Conservation (phyloP, 2,888 invertebrate species). For the Microplitis manilae region DNA sequence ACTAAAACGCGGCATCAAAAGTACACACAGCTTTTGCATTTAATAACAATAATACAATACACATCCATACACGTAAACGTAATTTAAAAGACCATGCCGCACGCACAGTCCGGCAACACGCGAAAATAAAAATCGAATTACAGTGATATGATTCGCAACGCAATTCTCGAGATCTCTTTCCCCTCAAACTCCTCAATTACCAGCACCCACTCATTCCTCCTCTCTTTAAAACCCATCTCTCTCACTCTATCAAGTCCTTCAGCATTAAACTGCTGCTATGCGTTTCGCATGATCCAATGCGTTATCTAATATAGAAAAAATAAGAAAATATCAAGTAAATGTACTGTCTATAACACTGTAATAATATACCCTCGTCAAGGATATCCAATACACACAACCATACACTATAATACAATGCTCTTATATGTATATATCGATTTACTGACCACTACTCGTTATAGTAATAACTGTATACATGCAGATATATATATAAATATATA, state of each 20-base stretch:
- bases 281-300: conserved; percentile 1
- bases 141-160: conserved; percentile 13
- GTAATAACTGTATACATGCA: background rate
- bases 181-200: background rate
- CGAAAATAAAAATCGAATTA: conserved; percentile 34
- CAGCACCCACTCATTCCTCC: background rate
- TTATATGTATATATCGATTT: background rate
- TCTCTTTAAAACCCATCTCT: background rate
- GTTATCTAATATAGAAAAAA: background rate
- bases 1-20: conserved; percentile 9
- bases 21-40: conserved; percentile 53
- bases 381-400: background rate
- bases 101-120: conserved; percentile 39
- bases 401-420: background rate
- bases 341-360: background rate
- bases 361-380: background rate
- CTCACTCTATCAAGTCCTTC: background rate
- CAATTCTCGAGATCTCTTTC: background rate
- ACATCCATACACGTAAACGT: conserved; percentile 57
- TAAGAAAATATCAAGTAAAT: background rate
- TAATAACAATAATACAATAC: conserved; percentile 51
- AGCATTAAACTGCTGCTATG: background rate
- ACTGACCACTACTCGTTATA: background rate
- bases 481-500: background rate
- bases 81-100: conserved; percentile 60